Conservation (phyloP, 2,797 vertebrate genomes). For the Parauchenoglanis punctatus region DNA sequence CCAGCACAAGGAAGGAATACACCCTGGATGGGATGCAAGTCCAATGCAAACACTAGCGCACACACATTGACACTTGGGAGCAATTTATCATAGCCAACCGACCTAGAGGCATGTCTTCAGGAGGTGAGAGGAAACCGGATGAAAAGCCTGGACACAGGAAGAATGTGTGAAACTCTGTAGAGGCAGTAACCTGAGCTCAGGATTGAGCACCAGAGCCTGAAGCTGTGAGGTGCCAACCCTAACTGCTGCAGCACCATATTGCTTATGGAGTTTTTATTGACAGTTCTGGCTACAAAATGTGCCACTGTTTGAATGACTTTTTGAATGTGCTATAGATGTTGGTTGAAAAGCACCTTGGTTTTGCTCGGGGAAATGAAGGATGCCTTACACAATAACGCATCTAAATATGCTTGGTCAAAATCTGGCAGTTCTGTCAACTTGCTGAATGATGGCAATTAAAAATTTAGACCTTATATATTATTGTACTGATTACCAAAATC, state of each 20-base stretch:
- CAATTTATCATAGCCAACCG: constrained; percentile 11
- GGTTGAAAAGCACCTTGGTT: neutral
- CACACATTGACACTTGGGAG: neutral
- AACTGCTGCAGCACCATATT: neutral
- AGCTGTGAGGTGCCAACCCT: neutral
- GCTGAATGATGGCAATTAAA: neutral
- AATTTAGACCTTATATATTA: neutral
- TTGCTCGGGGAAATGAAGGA: neutral
- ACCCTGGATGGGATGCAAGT: neutral
- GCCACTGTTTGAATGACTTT: neutral
- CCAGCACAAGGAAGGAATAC: neutral
- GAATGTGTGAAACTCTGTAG: neutral
- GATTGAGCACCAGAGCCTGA: neutral
- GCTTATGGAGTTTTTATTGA: neutral
- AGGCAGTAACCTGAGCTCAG: neutral
- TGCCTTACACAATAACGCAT: neutral
- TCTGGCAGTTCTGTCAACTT: neutral
- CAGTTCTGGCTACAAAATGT: neutral
- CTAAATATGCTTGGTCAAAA: neutral
- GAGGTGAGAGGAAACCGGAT: neutral
- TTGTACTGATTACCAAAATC: neutral
- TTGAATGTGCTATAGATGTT: neutral
- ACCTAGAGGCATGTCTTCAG: neutral
- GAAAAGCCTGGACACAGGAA: neutral
- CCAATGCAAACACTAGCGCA: neutral